Base-by-base conservation (phyloP, 2,888 invertebrate species). In the Ligdia adustata region DNA sequence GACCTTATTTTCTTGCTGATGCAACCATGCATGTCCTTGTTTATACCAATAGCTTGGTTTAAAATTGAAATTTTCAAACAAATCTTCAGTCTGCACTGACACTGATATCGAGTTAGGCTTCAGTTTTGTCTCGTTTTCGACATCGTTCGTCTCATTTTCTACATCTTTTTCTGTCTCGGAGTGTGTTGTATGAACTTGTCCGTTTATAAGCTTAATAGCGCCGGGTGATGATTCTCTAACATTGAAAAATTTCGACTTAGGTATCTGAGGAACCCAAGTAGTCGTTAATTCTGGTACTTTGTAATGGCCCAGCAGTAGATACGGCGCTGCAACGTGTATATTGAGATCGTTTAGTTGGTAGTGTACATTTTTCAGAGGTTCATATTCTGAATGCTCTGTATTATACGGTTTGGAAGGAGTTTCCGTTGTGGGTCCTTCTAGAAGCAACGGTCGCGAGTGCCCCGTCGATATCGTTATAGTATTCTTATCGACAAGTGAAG, bases 401-500 rank as follows among this genome's bases (percentile, higher is more conserved):
- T n/a, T n/a, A n/a, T n/a, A n/a, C n/a, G n/a, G n/a, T 4, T 4
- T 6, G 22, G 6, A 6, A 1, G 66, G 64, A 12, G 83, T 78
- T 27, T 78, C 81, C 7, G 72, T 62, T 0, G 71, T 60, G 0
- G 96, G 96, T 0, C 97, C 97, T 70, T 95, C 96, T 0, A 97
- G 77, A 6, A 97, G 85, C 44, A 95, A 89, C 0, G 94, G 93
- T 7, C 90, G 91, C 26, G 94, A 92, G 65, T 94, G 94, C 1
- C 94, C 93, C 2, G 94, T 92, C 0, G 93, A 92, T 78, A 97
- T 95, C 4, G 97, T 95, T 6, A 96, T 95, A 2, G 96, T 95
- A 58, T 95, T 94, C 66, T 98, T 96, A 87, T 99, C 98, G 1
- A 98, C 98, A 13, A 98, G 87, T 0, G 98, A 96, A 1, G 98